Evolutionary conservation across 2,797 vertebrate species (phyloP), one percentile per base, ranked within the genome.

Genomic region (Sylvilagus floridanus): DNA sequence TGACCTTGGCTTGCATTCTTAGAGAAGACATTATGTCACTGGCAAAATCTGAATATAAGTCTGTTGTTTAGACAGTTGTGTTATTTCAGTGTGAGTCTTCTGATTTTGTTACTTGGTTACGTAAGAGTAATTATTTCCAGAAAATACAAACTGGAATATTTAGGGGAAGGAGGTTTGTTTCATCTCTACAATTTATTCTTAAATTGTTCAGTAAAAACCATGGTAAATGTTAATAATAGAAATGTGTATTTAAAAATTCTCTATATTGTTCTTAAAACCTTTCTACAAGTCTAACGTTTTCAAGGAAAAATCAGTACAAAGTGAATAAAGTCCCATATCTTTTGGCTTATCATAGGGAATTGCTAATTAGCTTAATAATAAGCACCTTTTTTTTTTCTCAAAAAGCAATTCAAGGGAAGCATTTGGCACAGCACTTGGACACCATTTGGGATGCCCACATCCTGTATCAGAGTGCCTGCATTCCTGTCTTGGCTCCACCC

Each of bases 251-350:
- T 93, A 60, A 84, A 30, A 91, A 77, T 35, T 91, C n/a, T 84
- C 60, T 37, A 10, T 69, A 69, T 84, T 84, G 69, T 52, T 91
- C 32, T 86, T 79, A 5, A 10, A 47, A 32, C 3, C 42, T 57
- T 92, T 84, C 37, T 57, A 26, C 12, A 95, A 84, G 19, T 73
- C 52, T 82, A 66, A 93, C 42, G 84, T 75, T 87, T 88, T 81
- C 73, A 93, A 87, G 76, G 91, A 81, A 50, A 54, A 35, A 66
- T 63, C 12, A 79, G 24, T 66, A 60, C 35, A 69, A 77, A 69
- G 10, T 77, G 24, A 14, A 86, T 52, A 26, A 69, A 84, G 26
- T 35, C 2, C 9, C 73, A n/a, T 57, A 71, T 71, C 7, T 82
- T 75, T 93, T 14, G 22, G 50, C 9, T 95, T 30, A 42, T 77